A percentile compares a stretch with the other conserved stretches of the same genome.
These are phyloP conservation scores for Hypena proboscidalis DNA, from an alignment of 2,888 invertebrate species.

Conservation along the genomic window DNA sequence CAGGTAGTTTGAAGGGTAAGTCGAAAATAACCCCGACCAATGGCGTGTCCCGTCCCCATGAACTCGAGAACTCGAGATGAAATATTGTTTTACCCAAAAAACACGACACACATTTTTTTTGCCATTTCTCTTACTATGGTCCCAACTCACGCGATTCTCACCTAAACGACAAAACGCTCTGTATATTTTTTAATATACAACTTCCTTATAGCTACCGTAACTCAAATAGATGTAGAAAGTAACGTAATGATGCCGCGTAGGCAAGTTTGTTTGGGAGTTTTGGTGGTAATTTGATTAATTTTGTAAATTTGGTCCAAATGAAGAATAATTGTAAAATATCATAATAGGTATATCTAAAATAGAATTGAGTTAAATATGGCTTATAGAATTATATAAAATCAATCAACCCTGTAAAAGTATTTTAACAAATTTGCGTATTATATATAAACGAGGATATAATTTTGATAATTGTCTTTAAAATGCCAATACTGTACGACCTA, in stretches of 20 bases:
- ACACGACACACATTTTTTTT: constrained; percentile 59
- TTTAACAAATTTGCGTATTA: too few species aligned
- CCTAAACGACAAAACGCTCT: constrained; percentile 39
- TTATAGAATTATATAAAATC: too few species aligned
- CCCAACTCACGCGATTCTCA: constrained; percentile 55
- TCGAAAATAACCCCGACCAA: constrained; percentile 55
- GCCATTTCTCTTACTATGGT: constrained; percentile 46
- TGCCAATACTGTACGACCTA: too few species aligned
- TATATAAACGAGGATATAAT: too few species aligned
- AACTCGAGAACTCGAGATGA: constrained; percentile 64
- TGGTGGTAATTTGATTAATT: constrained; percentile 1
- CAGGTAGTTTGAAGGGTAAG: constrained; percentile 54
- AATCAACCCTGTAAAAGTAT: too few species aligned
- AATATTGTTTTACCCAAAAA: constrained; percentile 66
- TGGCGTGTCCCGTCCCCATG: constrained; percentile 58
- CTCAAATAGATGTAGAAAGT: constrained; percentile 19
- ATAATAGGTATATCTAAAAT: too few species aligned
- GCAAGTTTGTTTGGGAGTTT: neutral
- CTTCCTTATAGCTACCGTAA: constrained; percentile 30
- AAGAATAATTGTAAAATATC: too few species aligned
- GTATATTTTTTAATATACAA: constrained; percentile 30
- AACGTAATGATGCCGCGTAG: neutral
- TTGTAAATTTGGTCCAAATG: neutral
- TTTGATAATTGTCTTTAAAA: too few species aligned
- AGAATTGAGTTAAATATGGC: too few species aligned